Conservation (phyloP, 1,140 invertebrate species). For the Akabosia matsudoensis region DNA sequence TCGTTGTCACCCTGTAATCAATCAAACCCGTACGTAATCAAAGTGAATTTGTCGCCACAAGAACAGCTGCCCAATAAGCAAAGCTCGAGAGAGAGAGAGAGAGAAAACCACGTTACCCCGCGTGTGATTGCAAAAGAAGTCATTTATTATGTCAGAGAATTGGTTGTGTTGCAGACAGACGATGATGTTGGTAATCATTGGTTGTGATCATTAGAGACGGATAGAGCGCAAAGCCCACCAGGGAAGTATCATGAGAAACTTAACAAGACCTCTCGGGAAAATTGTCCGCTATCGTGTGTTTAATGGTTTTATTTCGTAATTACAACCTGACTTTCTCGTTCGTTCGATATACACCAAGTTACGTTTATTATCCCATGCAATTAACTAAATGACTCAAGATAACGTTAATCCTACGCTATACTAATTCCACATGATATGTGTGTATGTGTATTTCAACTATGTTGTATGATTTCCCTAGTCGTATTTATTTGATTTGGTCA, state of each 20-base stretch:
- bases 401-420: constrained; percentile 43
- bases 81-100: too few species aligned
- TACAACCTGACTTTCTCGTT: background rate
- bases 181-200: background rate
- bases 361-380: constrained; percentile 47
- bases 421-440: constrained; percentile 47
- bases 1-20: constrained; percentile 6
- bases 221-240: background rate
- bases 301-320: constrained; percentile 22
- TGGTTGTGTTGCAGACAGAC: background rate
- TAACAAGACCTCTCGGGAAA: constrained; percentile 19
- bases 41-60: constrained; percentile 8
- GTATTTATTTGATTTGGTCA: constrained; percentile 9
- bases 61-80: too few species aligned
- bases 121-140: constrained; percentile 19
- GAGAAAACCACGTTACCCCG: too few species aligned
- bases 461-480: constrained; percentile 20
- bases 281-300: background rate
- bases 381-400: constrained; percentile 46
- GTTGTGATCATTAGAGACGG: background rate
- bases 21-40: background rate
- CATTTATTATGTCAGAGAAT: constrained; percentile 10
- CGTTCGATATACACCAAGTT: too few species aligned
- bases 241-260: background rate
- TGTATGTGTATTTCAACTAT: too few species aligned